Conservation (phyloP, 2,113 vertebrate species). For the Hemicordylus capensis region DNA sequence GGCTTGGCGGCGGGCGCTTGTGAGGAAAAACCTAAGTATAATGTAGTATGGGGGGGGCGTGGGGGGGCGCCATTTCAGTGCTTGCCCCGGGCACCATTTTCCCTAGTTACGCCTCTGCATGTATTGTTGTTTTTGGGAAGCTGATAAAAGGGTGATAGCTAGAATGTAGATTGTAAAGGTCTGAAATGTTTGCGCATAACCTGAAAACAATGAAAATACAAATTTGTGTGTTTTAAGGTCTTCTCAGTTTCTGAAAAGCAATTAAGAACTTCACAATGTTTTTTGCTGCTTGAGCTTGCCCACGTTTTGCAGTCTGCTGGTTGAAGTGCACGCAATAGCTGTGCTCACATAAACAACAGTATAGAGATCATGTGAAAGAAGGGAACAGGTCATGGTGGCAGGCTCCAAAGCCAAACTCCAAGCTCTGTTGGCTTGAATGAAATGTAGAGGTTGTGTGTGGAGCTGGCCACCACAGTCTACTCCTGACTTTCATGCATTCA, state of each 20-base stretch:
- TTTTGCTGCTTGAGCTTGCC: neutral
- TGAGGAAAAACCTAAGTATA: no score
- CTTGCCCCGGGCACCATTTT: no score
- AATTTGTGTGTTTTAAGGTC: neutral
- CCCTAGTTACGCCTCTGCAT: no score
- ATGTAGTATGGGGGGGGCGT: no score
- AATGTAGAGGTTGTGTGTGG: neutral
- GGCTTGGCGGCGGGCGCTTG: no score
- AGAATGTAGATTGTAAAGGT: conserved; percentile 23
- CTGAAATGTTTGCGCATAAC: neutral
- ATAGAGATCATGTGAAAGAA: neutral
- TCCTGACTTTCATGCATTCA: no score
- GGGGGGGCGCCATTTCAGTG: no score
- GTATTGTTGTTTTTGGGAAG: conserved; percentile 24
- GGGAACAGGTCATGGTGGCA: neutral
- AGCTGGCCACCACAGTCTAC: no score
- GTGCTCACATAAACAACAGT: neutral
- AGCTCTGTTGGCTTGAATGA: neutral
- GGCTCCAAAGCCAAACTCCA: neutral
- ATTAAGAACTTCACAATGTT: conserved; percentile 13
- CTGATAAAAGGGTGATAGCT: neutral
- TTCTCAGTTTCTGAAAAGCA: neutral
- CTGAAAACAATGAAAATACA: neutral
- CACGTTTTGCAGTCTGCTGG: neutral
- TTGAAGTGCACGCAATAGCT: neutral